Base-by-base conservation (phyloP, 1,140 invertebrate species). In the Pseudomyrmex cubaensis region DNA sequence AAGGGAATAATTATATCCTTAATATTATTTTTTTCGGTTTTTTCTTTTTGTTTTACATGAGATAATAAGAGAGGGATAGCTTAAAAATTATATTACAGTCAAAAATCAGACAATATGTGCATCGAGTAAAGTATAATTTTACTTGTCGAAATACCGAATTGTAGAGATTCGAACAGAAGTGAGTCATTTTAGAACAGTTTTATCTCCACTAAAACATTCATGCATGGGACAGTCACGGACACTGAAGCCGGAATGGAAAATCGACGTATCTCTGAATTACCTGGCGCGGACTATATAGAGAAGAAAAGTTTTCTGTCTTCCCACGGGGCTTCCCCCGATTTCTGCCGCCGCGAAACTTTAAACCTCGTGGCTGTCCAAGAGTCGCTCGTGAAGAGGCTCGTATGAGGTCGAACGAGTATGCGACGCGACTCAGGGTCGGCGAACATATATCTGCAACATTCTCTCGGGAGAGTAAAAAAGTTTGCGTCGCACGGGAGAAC, bases 261-360 rank as follows among this genome's bases (percentile, higher is more conserved):
- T 89, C 87, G 76, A 87, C 82, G 83, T 84, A 78, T 87, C 83
- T 82, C 75, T 59, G 66, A 88, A 85, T 84, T 88, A 88, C 87
- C 72, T 67, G 84, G 86, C 50, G 72, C 76, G 88, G 77, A 76
- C 86, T 82, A 61, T 77, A 88, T 73, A 77, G 73, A 83, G 72
- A 85, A 87, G 87, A 77, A 74, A 88, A 88, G 74, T 70, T 87
- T 87, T 85, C 61, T 10, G 73, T 86, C 61, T 78, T 83, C 87
- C 87, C 70, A 80, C 77, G 87, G 89, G 76, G 72, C 84, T 84
- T 82, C 83, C 61, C 61, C 77, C 82, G 82, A 76, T 85, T 88
- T 83, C 78, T 62, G 44, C 54, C 35, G 64, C 66, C 54, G 46
- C 73, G 76, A 57, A 88, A 88, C 57, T 88, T 88, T 88, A 89